Evolutionary conservation across 2,113 vertebrate species (phyloP), one percentile per base, ranked within the genome.

Genomic region (Platysteira castanea): DNA sequence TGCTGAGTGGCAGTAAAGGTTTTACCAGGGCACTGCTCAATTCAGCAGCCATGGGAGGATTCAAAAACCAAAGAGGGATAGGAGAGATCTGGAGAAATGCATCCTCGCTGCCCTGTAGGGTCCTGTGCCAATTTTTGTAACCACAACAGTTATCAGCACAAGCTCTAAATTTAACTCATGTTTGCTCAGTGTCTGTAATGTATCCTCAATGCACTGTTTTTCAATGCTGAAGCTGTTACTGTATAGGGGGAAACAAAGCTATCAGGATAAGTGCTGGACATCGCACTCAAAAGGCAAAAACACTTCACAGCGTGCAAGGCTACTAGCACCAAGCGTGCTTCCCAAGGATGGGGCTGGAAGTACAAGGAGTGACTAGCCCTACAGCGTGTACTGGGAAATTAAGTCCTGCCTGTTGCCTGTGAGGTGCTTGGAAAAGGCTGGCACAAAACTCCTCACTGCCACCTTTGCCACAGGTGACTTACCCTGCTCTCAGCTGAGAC

Each of bases 21-120:
- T 94, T 89, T 75, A 60, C 44, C 68, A 31, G 5, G 71, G 92
- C 92, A 90, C 85, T 68, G 71, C 85, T 86, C 71, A 33, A 88
- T 86, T 86, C 87, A 88, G 63, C 50, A 80, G 42, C 47, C 54
- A 21, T 0, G 5, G 33, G 20, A 42, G 23, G 50, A 80, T 77
- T 74, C 82, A 90, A 90, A 90, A 88, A 41, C 27, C 47, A 9
- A 47, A 67, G 41, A 57, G 47, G 30, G 39, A 60, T 3, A 77
- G 71, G 77, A 54, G 7, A 14, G 12, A 84, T 17, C 15, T 69
- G 56, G 74, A 80, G 68, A 93, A 93, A 78, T 5, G 18, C 47
- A 84, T 64, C 71, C 4, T 71, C 33, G 26, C 11, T 44, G 31
- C 42, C 49, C 54, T 8, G n/a, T 11, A 39, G 54, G 10, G 23